These are phyloP conservation scores for Xestia c-nigrum DNA, from an alignment of 2,888 invertebrate species.

Conservation along the genomic window DNA sequence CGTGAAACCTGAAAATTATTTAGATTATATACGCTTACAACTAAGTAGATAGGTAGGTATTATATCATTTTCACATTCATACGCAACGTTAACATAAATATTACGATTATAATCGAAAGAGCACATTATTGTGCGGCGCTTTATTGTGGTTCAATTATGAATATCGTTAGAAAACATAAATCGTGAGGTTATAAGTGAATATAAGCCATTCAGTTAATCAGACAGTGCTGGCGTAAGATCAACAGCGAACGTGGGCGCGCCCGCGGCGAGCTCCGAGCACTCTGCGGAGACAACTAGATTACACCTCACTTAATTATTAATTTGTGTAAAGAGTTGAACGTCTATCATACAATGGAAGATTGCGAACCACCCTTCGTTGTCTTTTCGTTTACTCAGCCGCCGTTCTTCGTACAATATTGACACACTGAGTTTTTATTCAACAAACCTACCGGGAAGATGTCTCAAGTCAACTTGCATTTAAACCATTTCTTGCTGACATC, in stretches of 20 bases:
- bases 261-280: conserved; percentile 55
- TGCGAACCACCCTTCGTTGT: conserved; percentile 74
- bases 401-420: conserved; percentile 77
- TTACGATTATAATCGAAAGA: conserved; percentile 53
- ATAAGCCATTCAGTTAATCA: conserved; percentile 75
- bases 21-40: conserved; percentile 17
- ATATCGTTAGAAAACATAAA: conserved; percentile 78
- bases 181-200: conserved; percentile 77
- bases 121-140: conserved; percentile 54
- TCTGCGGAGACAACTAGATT: conserved; percentile 78
- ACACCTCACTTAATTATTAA: conserved; percentile 86
- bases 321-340: conserved; percentile 87
- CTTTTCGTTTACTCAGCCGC: conserved; percentile 77
- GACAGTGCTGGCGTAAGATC: conserved; percentile 69
- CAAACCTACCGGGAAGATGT: conserved; percentile 38
- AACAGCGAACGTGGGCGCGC: conserved; percentile 59
- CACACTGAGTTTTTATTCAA: conserved; percentile 67
- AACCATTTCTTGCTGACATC: conserved; percentile 2
- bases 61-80: not conserved
- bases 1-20: not conserved
- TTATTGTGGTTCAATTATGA: conserved; percentile 84
- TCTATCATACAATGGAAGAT: conserved; percentile 73
- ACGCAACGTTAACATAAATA: conserved; percentile 12
- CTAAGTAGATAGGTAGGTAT: not conserved
- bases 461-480: conserved; percentile 26